A percentile compares a stretch with the other conserved stretches of the same genome.
Conservation (phyloP, 1,140 invertebrate species). For the Zaprionus camerounensis region DNA sequence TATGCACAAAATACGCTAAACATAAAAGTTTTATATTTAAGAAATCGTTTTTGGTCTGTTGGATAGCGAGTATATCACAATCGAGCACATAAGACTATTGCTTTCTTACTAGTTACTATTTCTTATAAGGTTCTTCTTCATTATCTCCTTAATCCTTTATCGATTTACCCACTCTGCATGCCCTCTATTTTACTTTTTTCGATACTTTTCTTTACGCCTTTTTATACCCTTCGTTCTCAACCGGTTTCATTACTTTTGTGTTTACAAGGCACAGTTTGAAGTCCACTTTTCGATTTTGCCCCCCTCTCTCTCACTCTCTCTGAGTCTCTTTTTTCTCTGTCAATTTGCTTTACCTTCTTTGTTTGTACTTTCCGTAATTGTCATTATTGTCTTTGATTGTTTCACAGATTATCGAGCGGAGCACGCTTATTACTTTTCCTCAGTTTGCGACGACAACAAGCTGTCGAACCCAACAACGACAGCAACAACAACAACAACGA, state of each 20-base stretch:
- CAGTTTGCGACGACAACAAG: conserved; percentile 29
- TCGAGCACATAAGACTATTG: too few relatives aligned
- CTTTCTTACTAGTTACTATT: neutral
- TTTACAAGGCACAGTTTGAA: too few relatives aligned
- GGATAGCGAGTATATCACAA: too few relatives aligned
- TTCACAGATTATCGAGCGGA: conserved; percentile 49
- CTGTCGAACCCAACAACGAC: conserved; percentile 22
- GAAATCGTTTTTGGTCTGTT: too few relatives aligned
- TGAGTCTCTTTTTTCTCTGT: neutral
- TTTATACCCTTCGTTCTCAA: too few relatives aligned
- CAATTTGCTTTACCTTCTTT: neutral
- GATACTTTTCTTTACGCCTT: too few relatives aligned
- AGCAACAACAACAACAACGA: neutral
- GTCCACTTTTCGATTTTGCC: neutral
- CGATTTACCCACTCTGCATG: too few relatives aligned
- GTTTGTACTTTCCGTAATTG: conserved; percentile 6
- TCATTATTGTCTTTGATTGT: conserved; percentile 25
- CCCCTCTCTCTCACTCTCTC: neutral
- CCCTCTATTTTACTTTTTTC: too few relatives aligned
- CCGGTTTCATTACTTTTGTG: too few relatives aligned
- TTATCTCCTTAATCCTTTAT: too few relatives aligned
- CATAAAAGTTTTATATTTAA: too few relatives aligned
- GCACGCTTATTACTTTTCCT: conserved; percentile 22
- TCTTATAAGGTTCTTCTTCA: neutral
- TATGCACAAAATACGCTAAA: too few relatives aligned